Base-by-base conservation (phyloP, 2,113 vertebrate species). In the Tricholaema leucomelas region DNA sequence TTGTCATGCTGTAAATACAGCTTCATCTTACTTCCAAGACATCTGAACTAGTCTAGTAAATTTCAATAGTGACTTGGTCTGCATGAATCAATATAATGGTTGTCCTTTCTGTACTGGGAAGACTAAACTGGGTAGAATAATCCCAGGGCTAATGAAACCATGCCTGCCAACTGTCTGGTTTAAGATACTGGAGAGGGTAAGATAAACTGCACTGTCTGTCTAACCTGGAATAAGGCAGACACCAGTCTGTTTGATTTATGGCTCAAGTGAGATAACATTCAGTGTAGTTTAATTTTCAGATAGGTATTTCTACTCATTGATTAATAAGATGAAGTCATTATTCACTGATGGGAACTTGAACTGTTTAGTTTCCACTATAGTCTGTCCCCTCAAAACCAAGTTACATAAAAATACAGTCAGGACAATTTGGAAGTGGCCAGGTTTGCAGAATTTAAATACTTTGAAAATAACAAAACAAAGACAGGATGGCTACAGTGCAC, bases 261-360 rank as follows among this genome's bases (percentile, higher is more conserved):
- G 48, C 79, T 69, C 1, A 0, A 94, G 20, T 44, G 42, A 79
- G 23, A n/a, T 74, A 88, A 87, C 74, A 46, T 72, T 91, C 27
- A 36, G 21, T 8, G 27, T 23, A 67, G 66, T n/a, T 72, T 60
- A 6, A 23, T 85, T 84, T 95, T 87, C 91, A 93, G 77, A 92
- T 81, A 77, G 65, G 65, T 40, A 81, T 74, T 94, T 64, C 84
- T 88, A 48, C 17, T 86, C 73, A 48, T 80, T 94, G 90, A 94
- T 93, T 93, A 93, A 81, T 69, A n/a, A 85, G 58, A 78, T 13
- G 13, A 92, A 92, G 77, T 65, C 54, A 60, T 67, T 90, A 91
- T 56, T 92, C 88, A 88, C 56, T 48, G 86, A 90, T 23, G 27
- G 60, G 35, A 81, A 90, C 27, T 33, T 16, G 20, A 92, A 91